A percentile compares a stretch with the other conserved stretches of the same genome.
Evolutionary conservation across 2,113 vertebrate genomes (phyloP).

Genomic region (Microtus pennsylvanicus): DNA sequence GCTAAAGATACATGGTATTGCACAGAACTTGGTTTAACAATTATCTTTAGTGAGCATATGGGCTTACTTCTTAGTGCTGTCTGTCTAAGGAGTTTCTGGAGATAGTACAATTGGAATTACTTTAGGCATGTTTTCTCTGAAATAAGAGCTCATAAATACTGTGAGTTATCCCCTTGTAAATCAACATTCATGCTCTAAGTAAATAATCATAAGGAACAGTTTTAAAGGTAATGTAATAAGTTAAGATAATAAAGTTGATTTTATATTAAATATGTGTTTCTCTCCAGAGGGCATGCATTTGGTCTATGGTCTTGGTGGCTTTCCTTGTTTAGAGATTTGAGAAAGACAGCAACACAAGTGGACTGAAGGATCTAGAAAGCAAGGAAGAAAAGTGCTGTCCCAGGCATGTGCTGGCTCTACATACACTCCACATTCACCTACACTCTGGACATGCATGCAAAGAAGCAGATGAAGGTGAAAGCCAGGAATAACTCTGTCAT

Average conservation of each 20-base stretch:
- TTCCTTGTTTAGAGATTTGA: background rate
- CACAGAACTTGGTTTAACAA: background rate
- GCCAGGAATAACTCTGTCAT: background rate
- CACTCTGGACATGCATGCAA: background rate
- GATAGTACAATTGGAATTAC: background rate
- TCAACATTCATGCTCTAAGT: conserved; percentile 51
- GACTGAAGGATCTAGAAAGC: background rate
- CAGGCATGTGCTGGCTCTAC: background rate
- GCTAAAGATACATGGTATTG: background rate
- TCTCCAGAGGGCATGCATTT: background rate
- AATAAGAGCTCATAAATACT: background rate
- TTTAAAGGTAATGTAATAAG: conserved; percentile 29
- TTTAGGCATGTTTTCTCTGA: conserved; percentile 2
- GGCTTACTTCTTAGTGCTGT: background rate
- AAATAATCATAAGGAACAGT: conserved; percentile 16
- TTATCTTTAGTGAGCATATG: background rate
- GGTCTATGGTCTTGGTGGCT: conserved; percentile 13
- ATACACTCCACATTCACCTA: background rate
- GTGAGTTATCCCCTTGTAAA: conserved; percentile 39
- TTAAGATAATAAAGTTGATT: conserved; percentile 28
- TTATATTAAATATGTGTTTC: background rate
- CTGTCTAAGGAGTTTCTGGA: too few species aligned
- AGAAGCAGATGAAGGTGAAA: background rate
- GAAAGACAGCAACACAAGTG: background rate
- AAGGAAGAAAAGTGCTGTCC: background rate